Percentiles rank a stretch among this genome's conserved stretches.
These are phyloP conservation scores for Dascillus cervinus DNA, from an alignment of 2,888 invertebrate species.

Conservation along the genomic window DNA sequence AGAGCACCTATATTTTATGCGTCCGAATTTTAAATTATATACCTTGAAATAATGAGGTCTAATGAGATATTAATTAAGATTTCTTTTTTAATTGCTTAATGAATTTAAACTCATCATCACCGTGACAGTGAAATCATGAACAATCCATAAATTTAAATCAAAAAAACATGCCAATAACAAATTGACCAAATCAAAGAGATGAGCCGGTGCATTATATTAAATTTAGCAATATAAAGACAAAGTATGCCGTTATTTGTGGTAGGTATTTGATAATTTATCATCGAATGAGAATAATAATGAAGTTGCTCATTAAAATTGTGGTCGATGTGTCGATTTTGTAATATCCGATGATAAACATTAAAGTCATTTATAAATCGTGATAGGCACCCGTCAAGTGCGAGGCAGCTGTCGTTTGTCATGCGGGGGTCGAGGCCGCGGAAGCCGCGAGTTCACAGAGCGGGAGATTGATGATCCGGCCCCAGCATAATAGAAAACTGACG, in stretches of 20 bases:
- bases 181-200: too few species aligned
- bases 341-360: slow-evolving; percentile 40
- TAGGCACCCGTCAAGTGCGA: slow-evolving; percentile 53
- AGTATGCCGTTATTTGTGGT: too few species aligned
- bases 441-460: slow-evolving; percentile 33
- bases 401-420: slow-evolving; percentile 65
- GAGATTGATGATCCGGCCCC: slow-evolving; percentile 38
- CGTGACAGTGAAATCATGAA: too few species aligned
- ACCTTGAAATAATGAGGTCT: not conserved
- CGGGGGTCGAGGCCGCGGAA: slow-evolving; percentile 48
- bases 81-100: slow-evolving; percentile 37
- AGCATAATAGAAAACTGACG: slow-evolving; percentile 43
- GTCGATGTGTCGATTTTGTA: too few species aligned
- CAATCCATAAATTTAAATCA: too few species aligned
- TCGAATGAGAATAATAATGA: too few species aligned
- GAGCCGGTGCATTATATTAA: too few species aligned
- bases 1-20: not conserved
- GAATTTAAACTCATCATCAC: too few species aligned
- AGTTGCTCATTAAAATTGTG: too few species aligned
- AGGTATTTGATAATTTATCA: too few species aligned
- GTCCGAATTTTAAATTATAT: not conserved
- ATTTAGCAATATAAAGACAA: too few species aligned
- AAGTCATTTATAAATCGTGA: slow-evolving; percentile 61
- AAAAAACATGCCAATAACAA: too few species aligned
- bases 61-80: not conserved